Conservation (phyloP, 1,140 invertebrate species). For the Drosophila watanabei region DNA sequence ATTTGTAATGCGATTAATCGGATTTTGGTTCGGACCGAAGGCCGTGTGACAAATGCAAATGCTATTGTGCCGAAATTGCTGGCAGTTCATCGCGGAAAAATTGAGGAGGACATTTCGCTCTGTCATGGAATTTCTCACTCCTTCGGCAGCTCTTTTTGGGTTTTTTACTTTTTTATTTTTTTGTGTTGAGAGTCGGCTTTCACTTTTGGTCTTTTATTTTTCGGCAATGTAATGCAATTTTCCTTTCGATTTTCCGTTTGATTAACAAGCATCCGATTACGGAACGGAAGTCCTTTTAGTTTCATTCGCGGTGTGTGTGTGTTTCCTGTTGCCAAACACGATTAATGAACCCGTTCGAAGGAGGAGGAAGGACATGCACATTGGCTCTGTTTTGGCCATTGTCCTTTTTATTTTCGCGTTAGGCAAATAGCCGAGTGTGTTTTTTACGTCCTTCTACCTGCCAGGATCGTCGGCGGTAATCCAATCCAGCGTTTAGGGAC, state of each 20-base stretch:
- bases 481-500: constrained; percentile 18
- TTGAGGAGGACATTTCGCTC: not conserved
- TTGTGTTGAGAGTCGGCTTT: constrained; percentile 56
- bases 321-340: constrained; percentile 72
- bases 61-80: constrained; percentile 63
- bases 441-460: constrained; percentile 27
- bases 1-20: constrained; percentile 70
- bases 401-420: constrained; percentile 79
- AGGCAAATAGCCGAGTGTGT: constrained; percentile 59
- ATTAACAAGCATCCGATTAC: constrained; percentile 63
- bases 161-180: not conserved
- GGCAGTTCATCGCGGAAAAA: constrained; percentile 56
- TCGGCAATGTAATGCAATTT: constrained; percentile 28
- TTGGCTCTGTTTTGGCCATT: constrained; percentile 71
- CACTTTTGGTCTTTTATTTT: constrained; percentile 68
- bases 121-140: not conserved
- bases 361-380: constrained; percentile 44
- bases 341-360: constrained; percentile 66
- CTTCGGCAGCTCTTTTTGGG: not conserved
- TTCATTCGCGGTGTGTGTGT: constrained; percentile 69
- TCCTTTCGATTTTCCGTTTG: constrained; percentile 51
- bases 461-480: constrained; percentile 18
- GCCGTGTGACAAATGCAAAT: constrained; percentile 76
- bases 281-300: constrained; percentile 78
- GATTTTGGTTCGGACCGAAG: constrained; percentile 28